Evolutionary conservation across 2,113 vertebrate genomes (phyloP), one percentile per base, ranked within the genome.

Genomic region (Cercocebus atys): DNA sequence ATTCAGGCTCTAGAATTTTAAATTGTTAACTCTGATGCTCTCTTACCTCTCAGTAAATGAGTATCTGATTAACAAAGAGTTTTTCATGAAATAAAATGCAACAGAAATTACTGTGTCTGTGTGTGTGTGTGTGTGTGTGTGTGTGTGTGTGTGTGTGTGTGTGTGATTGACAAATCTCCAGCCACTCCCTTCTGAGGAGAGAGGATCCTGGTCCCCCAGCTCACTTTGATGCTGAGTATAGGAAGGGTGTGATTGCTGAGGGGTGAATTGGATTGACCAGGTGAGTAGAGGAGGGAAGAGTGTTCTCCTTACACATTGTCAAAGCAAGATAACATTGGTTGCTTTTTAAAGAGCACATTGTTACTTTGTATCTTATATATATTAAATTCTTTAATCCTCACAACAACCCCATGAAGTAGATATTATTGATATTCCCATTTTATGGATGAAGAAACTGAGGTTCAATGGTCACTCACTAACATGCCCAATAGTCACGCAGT

Each of bases 141-240:
- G 5, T 43, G 32, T 3, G 0, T 30, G 8, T 18, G 9, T 8
- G 23, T 5, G 14, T 2, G 32, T 13, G 52, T 30, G 32, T 9
- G 4, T 45, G 22, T 32, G 52, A 43, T 3, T 88, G 45, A 82
- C 50, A 35, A 16, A 32, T 40, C 32, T n/a, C 25, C 11, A 16
- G 25, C 38, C 3, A 3, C 50, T 66, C 47, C 25, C 2, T 59
- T 68, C n/a, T 25, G 10, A 64, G 61, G 55, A 78, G 55, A 2
- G 3, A 72, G 93, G 11, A 9, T 47, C 55, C 50, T 55, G 66
- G 27, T 16, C 38, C 57, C 66, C 90, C 25, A 5, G 66, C 30
- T 40, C 17, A 20, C 55, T 68, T 45, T 4, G 22, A 45, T 52
- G 22, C 32, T 55, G 23, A 75, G 9, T n/a, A 22, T 3, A 30